These are phyloP conservation scores for Ceratoteleas bidentatus DNA, from an alignment of 1,140 invertebrate species.

Conservation along the genomic window DNA sequence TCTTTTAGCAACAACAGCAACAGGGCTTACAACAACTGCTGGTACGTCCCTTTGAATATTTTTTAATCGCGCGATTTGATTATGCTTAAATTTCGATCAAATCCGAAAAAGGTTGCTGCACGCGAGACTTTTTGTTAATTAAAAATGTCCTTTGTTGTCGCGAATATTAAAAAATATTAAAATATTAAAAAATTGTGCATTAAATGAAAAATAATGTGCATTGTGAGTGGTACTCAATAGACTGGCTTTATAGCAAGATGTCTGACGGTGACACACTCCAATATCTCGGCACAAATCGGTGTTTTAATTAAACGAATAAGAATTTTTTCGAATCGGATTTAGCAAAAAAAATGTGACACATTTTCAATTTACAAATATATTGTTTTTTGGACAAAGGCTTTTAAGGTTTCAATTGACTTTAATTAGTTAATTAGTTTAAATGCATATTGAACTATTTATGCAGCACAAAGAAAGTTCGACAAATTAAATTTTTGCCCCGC, in stretches of 20 bases:
- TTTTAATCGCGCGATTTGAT: constrained; percentile 22
- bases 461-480: constrained; percentile 10
- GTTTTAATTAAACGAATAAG: constrained; percentile 47
- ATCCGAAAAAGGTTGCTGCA: neutral
- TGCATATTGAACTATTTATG: constrained; percentile 29
- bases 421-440: constrained; percentile 35
- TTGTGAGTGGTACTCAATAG: constrained; percentile 16
- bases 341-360: constrained; percentile 30
- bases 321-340: constrained; percentile 34
- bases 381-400: constrained; percentile 30
- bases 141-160: constrained; percentile 33
- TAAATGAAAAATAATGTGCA: constrained; percentile 36
- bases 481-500: constrained; percentile 32
- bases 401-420: constrained; percentile 21
- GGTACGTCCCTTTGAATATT: constrained; percentile 68
- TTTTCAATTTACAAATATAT: constrained; percentile 56
- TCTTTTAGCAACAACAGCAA: constrained; percentile 78
- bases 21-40: constrained; percentile 77
- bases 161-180: constrained; percentile 4
- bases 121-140: constrained; percentile 26
- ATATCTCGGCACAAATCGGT: constrained; percentile 32
- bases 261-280: constrained; percentile 45
- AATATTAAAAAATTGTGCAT: constrained; percentile 13
- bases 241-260: constrained; percentile 49
- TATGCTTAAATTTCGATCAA: constrained; percentile 9